Evolutionary conservation across 2,797 vertebrate species (phyloP).

Genomic region (Cirrhinus mrigala): DNA sequence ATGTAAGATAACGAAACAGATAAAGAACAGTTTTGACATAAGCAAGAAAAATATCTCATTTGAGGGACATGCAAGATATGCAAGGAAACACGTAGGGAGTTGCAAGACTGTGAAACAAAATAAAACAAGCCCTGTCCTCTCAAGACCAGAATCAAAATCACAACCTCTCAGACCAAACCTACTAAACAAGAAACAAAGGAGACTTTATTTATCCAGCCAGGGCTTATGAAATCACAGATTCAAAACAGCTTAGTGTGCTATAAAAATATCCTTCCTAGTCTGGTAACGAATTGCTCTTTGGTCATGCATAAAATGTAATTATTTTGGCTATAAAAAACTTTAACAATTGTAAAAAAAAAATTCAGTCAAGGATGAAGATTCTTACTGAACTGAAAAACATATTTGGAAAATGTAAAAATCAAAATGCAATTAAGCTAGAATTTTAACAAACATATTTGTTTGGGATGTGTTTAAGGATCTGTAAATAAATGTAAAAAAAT

Average conservation of each 20-base stretch:
- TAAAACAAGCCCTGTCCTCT: background rate
- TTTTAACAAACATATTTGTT: background rate
- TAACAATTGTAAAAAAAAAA: no score
- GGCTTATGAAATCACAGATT: slow-evolving; percentile 22
- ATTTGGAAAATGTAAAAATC: no score
- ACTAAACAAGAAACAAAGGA: slow-evolving; percentile 34
- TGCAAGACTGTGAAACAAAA: background rate
- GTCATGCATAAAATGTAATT: background rate
- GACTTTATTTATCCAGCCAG: slow-evolving; percentile 24
- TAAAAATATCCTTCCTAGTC: background rate
- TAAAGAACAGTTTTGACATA: background rate
- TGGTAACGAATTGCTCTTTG: background rate
- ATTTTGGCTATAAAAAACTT: background rate
- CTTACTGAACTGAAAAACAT: no score
- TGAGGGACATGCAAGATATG: background rate
- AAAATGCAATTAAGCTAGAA: background rate
- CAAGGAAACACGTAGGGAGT: background rate
- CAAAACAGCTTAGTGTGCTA: background rate
- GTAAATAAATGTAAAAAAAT: no score
- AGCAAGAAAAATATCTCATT: background rate
- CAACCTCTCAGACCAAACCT: background rate
- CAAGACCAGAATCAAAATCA: background rate
- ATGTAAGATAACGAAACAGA: background rate
- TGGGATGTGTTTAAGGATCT: background rate
- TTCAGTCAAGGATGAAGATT: no score